These are phyloP conservation scores for Oryctes rhinoceros DNA, from an alignment of 1,140 invertebrate genomes.

Conservation along the genomic window DNA sequence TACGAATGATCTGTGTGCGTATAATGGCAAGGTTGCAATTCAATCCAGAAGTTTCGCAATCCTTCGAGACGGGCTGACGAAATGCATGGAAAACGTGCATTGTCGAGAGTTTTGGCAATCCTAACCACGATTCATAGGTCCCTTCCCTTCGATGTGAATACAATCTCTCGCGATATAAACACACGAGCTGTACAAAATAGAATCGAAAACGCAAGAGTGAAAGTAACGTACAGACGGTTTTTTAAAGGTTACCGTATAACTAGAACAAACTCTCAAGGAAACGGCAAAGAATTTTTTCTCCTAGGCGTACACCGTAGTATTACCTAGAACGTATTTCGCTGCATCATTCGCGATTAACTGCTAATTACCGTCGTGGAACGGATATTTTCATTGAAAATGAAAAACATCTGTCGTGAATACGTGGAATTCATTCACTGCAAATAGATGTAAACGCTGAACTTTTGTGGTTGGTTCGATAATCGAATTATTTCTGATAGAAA, in stretches of 20 bases:
- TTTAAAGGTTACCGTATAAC: slow-evolving; percentile 35
- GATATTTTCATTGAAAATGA: neutral
- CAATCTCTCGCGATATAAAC: neutral
- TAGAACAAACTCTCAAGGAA: slow-evolving; percentile 30
- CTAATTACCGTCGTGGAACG: neutral
- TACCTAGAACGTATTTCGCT: neutral
- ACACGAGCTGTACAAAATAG: neutral
- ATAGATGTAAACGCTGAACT: too few species aligned
- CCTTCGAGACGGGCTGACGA: neutral
- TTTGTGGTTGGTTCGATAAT: too few species aligned
- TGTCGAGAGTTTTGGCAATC: neutral
- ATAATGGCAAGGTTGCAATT: slow-evolving; percentile 7
- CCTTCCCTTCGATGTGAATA: neutral
- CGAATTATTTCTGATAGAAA: too few species aligned
- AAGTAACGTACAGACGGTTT: slow-evolving; percentile 21
- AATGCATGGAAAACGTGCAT: neutral
- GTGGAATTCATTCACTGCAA: too few species aligned
- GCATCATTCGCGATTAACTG: neutral
- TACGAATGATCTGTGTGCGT: neutral
- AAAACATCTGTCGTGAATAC: neutral
- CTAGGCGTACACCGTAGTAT: neutral
- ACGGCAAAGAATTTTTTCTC: slow-evolving; percentile 20
- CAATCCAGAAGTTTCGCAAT: neutral
- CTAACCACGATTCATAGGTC: neutral
- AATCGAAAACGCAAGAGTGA: slow-evolving; percentile 34